Percentiles rank a stretch among this genome's conserved stretches.
Conservation (phyloP, 2,113 vertebrate genomes). For the Chaetops frenatus region DNA sequence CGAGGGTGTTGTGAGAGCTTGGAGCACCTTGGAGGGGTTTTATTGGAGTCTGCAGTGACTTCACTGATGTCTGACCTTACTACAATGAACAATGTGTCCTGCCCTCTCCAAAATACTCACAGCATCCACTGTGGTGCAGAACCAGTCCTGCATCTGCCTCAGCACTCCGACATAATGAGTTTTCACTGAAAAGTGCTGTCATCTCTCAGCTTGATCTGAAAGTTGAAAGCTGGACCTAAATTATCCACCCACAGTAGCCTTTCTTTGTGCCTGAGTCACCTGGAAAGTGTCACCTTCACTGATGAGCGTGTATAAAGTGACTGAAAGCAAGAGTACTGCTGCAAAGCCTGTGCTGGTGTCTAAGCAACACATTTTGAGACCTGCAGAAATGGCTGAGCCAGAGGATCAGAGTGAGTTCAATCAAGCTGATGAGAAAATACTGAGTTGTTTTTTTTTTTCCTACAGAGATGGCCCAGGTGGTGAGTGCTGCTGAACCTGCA, state of each 20-base stretch:
- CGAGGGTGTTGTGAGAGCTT: not conserved
- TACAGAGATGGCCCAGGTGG: not conserved
- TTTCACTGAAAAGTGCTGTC: constrained; percentile 13
- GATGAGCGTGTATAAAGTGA: not conserved
- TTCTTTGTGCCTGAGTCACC: constrained; percentile 34
- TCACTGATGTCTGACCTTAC: not conserved
- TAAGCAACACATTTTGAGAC: constrained; percentile 15
- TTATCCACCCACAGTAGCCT: not conserved
- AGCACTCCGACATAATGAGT: not conserved
- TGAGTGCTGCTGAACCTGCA: not conserved
- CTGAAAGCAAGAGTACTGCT: not conserved
- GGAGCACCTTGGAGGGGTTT: not conserved
- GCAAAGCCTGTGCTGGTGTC: not conserved
- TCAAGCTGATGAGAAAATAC: not conserved
- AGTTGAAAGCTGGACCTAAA: constrained; percentile 4
- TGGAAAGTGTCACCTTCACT: constrained; percentile 6
- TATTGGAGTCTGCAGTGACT: not conserved
- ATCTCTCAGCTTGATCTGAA: not conserved
- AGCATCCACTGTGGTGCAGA: not conserved
- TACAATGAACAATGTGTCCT: not conserved
- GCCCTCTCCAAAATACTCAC: not conserved
- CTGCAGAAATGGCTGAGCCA: not conserved
- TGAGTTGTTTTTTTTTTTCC: not conserved
- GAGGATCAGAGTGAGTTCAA: not conserved
- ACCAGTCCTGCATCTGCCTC: not conserved